A percentile compares a stretch with the other conserved stretches of the same genome.
Evolutionary conservation across 2,797 vertebrate genomes (phyloP).

Genomic region (Vireo griseus): DNA sequence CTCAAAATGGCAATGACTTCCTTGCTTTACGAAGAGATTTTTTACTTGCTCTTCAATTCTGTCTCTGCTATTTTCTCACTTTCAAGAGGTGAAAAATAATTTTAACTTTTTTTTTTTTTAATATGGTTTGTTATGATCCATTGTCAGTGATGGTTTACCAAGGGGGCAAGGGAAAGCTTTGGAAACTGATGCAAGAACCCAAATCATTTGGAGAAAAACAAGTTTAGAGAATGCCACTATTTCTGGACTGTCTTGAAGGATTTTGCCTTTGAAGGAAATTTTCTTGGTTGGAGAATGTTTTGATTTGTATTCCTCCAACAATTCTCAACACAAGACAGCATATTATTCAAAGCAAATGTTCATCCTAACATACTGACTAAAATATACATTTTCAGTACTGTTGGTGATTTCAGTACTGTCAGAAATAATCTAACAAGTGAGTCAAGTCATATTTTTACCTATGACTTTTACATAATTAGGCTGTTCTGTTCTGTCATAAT

Average conservation of each 20-base stretch:
- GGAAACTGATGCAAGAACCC: neutral
- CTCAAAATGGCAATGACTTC: neutral
- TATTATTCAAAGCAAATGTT: neutral
- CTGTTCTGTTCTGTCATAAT: neutral
- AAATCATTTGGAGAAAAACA: neutral
- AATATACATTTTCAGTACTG: neutral
- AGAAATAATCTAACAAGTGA: neutral
- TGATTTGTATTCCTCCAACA: slow-evolving; percentile 1
- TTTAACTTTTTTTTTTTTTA: neutral
- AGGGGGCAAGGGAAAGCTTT: neutral
- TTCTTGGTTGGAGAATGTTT: slow-evolving; percentile 14
- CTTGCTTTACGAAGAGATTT: neutral
- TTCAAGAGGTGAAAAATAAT: neutral
- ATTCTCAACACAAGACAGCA: neutral
- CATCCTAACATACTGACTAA: neutral
- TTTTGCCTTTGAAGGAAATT: slow-evolving; percentile 27
- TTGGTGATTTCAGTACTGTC: neutral
- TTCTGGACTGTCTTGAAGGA: neutral
- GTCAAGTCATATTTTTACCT: neutral
- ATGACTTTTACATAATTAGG: neutral
- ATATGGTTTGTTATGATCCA: neutral
- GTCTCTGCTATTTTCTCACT: neutral
- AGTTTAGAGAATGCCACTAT: neutral
- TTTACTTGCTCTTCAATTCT: neutral
- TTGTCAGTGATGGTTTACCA: neutral